phyloP scores from a whole-genome alignment of 1,140 invertebrate genomes.

The silkworm (Bombyx mori) region ASM3026992v2 NC_085116.1:8006001-8006500 shows the following conservation, averaged over 20 bases:
- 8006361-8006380: background rate
- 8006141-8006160: no score
- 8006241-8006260: no score
- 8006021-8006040: constrained; percentile 76
- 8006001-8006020: constrained; percentile 79
- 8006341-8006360: background rate
- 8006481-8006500: constrained; percentile 27
- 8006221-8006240: no score
- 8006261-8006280: no score
- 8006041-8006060: constrained; percentile 67
- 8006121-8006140: no score
- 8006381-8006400: no score
- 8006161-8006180: background rate
- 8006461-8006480: background rate
- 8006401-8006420: no score
- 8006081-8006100: constrained; percentile 14
- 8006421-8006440: no score
- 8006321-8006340: background rate
- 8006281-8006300: no score
- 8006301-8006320: no score
- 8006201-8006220: background rate
- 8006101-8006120: constrained; percentile 36
- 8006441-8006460: background rate
- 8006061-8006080: constrained; percentile 24
- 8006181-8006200: background rate